Conservation (phyloP, 1,140 invertebrate genomes). For the Brachystomella parvula region DNA sequence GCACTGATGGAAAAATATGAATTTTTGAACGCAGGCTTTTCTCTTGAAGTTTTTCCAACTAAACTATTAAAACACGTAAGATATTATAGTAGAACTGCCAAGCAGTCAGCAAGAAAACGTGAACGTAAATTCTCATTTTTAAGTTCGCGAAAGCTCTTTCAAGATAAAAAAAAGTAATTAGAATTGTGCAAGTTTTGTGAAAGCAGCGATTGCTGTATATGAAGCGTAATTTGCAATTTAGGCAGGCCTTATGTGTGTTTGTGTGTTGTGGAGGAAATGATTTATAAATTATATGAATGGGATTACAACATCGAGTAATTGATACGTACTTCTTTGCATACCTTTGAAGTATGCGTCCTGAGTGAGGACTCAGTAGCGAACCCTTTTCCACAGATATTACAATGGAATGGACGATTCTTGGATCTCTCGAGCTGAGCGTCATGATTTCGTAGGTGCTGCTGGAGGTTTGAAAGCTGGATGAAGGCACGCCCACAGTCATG, state of each 20-base stretch:
- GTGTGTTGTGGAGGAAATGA: too few relatives aligned
- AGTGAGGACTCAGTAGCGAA: constrained; percentile 93
- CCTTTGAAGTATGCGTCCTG: constrained; percentile 91
- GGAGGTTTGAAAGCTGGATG: constrained; percentile 93
- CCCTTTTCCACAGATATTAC: constrained; percentile 91
- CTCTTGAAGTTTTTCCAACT: too few relatives aligned
- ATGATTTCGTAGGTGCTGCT: constrained; percentile 93
- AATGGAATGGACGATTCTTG: constrained; percentile 90
- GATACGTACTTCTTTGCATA: constrained; percentile 52
- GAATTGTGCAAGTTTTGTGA: not conserved
- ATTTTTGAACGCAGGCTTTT: too few relatives aligned
- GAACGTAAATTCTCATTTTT: too few relatives aligned
- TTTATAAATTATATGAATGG: too few relatives aligned
- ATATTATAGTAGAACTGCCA: too few relatives aligned
- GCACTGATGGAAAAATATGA: too few relatives aligned
- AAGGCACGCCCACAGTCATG: constrained; percentile 91
- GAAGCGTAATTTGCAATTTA: too few relatives aligned
- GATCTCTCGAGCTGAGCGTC: constrained; percentile 89
- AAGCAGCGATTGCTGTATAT: too few relatives aligned
- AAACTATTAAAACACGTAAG: too few relatives aligned
- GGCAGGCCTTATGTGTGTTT: too few relatives aligned
- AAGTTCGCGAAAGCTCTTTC: not conserved
- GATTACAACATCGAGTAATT: constrained; percentile 16
- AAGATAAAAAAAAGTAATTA: not conserved
- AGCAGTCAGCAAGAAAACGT: too few relatives aligned